Base-by-base conservation (phyloP, 2,797 vertebrate species). In the Myotis myotis region DNA sequence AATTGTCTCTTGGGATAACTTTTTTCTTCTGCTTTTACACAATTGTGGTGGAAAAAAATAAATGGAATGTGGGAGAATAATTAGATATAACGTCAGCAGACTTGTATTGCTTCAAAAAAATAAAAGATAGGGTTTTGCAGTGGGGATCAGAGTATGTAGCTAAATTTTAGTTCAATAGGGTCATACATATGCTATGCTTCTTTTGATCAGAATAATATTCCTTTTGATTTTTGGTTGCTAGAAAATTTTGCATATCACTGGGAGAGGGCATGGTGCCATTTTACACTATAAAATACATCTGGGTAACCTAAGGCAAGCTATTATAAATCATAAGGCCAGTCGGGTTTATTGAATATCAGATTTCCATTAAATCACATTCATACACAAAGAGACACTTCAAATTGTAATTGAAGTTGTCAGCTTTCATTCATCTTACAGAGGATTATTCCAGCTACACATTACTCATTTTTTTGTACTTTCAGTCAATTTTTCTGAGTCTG, bases 401-500 rank as follows among this genome's bases (percentile, higher is more conserved):
- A 88, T 94, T 96, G 79, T 88, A 98, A 97, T 96, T 97, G 94
- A 96, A 95, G 91, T 91, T 41, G 55, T 93, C 87, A 97, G 86
- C 60, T 75, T 97, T 97, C 95, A 97, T 96, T 97, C 93, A 93
- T 97, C 93, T 95, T 96, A 84, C 44, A 93, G 17, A 91, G 55
- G 22, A 97, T 97, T 96, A 95, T 95, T 97, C 96, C 28, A 74
- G 96, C 86, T 88, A 8, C 91, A 88, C n/a, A 91, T 96, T 90
- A 93, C 41, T 97, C 96, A 97, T 94, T 57, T 60, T 97, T 89
- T 96, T 97, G 84, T 83, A 64, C n/a, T 97, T 97, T 79, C 16
- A 97, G 72, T 95, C 95, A 97, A 66, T 97, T 98, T 98, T 97
- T 97, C 62, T 71, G 72, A 96, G 85, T 80, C 76, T 84, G 74